Evolutionary conservation across 1,140 invertebrate genomes (phyloP), one percentile per base, ranked within the genome.

Genomic region (Fopius arisanus): DNA sequence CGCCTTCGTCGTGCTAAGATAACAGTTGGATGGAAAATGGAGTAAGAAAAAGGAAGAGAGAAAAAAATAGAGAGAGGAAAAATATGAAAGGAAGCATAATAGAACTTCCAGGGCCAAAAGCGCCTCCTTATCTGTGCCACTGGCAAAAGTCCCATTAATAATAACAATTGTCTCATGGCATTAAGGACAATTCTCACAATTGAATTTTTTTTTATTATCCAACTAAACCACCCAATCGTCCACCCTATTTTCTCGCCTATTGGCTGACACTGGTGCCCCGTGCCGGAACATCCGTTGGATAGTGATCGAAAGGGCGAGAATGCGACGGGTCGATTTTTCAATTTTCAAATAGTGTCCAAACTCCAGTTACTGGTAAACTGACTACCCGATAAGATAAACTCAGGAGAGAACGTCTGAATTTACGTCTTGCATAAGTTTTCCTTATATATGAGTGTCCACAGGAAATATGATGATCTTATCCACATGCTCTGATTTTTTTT

Each of bases 381-480:
- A 79, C 81, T 78, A 72, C 72, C 75, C 72, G 85, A 87, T 87
- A 87, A 87, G 86, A 88, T 87, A 87, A 80, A 78, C 69, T 19
- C n/a, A 21, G 33, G 48, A 51, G 48, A 48, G 41, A 68, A 26
- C 41, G 19, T 68, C 21, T 19, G 41, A 85, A 85, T 86, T 84
- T 87, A 86, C 82, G 84, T 78, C 81, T 78, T 84, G 81, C 85
- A 87, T 86, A 85, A 85, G 82, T 86, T 84, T 77, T 69, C 80
- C 81, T 83, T 87, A 85, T 87, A 87, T 84, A 86, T 82, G 84
- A 84, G 81, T 82, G 81, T 83, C 82, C 82, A 87, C 85, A 81
- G 88, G 88, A 89, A 89, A 89, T 89, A 87, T 83, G 87, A 84
- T 82, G 87, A 88, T 88, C 82, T 77, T 88, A 89, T 89, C 74